A percentile compares a stretch with the other conserved stretches of the same genome.
Conservation (phyloP, 2,888 invertebrate species). For the Enchytraeus crypticus region DNA sequence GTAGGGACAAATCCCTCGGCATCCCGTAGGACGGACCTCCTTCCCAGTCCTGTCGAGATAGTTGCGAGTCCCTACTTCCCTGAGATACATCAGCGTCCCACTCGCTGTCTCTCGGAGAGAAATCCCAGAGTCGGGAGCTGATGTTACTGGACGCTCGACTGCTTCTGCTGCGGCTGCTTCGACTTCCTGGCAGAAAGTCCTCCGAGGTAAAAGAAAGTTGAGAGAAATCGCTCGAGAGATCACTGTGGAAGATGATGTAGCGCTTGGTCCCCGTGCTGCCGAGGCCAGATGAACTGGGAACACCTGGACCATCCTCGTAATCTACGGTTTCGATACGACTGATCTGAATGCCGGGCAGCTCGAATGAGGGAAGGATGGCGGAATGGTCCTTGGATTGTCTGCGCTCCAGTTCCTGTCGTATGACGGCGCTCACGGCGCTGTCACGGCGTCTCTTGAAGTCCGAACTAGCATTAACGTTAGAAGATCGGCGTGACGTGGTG, state of each 20-base stretch:
- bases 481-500: constrained; percentile 12
- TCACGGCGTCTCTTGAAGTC: constrained; percentile 9
- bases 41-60: constrained; percentile 24
- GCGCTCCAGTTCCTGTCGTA: constrained; percentile 10
- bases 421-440: constrained; percentile 9
- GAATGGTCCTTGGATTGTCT: constrained; percentile 4
- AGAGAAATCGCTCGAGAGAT: constrained; percentile 24
- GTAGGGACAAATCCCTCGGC: constrained; percentile 9
- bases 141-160: constrained; percentile 27
- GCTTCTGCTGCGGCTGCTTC: constrained; percentile 23
- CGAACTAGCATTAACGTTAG: constrained; percentile 3
- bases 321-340: constrained; percentile 28
- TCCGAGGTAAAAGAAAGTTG: constrained; percentile 26
- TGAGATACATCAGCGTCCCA: constrained; percentile 28
- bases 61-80: constrained; percentile 26
- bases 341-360: constrained; percentile 27
- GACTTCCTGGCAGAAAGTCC: constrained; percentile 21
- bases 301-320: constrained; percentile 12
- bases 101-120: constrained; percentile 28
- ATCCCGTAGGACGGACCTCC: constrained; percentile 20
- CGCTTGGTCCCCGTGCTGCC: constrained; percentile 14
- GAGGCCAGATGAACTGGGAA: no score
- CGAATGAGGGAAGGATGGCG: constrained; percentile 10
- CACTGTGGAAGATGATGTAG: constrained; percentile 23
- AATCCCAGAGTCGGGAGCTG: constrained; percentile 28